These are phyloP conservation scores for Pseudopleuronectes americanus DNA, from an alignment of 2,797 vertebrate species.

Conservation along the genomic window DNA sequence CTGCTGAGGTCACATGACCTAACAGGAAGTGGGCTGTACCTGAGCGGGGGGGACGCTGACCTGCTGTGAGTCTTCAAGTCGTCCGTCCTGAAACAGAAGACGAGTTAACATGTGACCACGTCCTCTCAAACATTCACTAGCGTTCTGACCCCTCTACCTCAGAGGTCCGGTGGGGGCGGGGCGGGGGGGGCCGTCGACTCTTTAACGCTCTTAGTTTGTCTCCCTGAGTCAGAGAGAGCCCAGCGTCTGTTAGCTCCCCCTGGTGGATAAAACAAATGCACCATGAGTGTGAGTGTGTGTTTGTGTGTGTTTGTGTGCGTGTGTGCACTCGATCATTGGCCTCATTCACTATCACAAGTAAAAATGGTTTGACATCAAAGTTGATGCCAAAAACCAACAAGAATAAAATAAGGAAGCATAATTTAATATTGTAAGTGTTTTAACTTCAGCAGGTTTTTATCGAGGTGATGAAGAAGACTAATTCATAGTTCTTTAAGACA, in stretches of 20 bases:
- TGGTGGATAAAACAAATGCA: slow-evolving; percentile 59
- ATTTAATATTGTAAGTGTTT: neutral
- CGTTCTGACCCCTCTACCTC: slow-evolving; percentile 71
- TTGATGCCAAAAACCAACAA: too few species aligned
- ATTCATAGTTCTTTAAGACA: too few species aligned
- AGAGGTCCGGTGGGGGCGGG: slow-evolving; percentile 83
- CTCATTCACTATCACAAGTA: too few species aligned
- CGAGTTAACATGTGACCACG: neutral
- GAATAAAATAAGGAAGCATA: too few species aligned
- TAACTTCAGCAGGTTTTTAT: too few species aligned
- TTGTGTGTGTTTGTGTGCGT: neutral
- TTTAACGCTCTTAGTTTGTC: slow-evolving; percentile 97
- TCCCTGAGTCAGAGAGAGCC: slow-evolving; percentile 89
- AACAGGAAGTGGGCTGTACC: slow-evolving; percentile 70
- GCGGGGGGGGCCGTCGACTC: slow-evolving; percentile 87
- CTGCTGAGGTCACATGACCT: too few species aligned
- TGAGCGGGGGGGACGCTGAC: slow-evolving; percentile 87
- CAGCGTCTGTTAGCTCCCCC: slow-evolving; percentile 81
- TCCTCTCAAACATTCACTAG: too few species aligned
- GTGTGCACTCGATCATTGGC: too few species aligned
- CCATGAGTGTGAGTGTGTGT: neutral
- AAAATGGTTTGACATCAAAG: too few species aligned
- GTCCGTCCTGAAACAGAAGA: slow-evolving; percentile 83
- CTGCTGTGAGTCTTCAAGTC: slow-evolving; percentile 86
- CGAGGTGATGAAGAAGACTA: neutral